These are phyloP conservation scores for Esperia sulphurella DNA, from an alignment of 2,888 invertebrate genomes.

Conservation along the genomic window DNA sequence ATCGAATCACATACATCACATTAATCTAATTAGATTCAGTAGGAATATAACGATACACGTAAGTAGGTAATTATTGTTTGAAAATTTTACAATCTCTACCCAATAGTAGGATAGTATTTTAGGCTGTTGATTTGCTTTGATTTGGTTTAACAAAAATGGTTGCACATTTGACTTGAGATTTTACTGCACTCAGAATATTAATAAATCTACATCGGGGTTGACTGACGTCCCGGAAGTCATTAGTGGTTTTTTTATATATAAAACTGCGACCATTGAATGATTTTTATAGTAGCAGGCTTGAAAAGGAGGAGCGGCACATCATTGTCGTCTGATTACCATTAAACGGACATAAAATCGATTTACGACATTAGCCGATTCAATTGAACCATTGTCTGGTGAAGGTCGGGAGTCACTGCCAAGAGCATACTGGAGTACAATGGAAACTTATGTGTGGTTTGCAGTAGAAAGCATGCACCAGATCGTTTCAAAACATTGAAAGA, in stretches of 20 bases:
- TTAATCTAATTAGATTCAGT: too few species aligned
- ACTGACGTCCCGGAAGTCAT: conserved; percentile 50
- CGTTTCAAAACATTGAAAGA: too few species aligned
- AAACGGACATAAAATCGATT: conserved; percentile 62
- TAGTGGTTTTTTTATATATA: conserved; percentile 42
- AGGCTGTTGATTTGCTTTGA: too few species aligned
- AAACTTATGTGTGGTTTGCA: not conserved
- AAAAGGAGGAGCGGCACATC: conserved; percentile 49
- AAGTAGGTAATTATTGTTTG: too few species aligned
- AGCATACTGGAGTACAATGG: conserved; percentile 26
- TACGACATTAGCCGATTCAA: conserved; percentile 50
- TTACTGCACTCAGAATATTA: not conserved
- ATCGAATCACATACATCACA: too few species aligned
- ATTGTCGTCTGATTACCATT: conserved; percentile 58
- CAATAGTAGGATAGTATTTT: too few species aligned
- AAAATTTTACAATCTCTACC: too few species aligned
- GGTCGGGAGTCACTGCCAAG: conserved; percentile 64
- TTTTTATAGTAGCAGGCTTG: conserved; percentile 36
- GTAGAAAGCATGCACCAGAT: not conserved
- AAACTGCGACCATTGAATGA: conserved; percentile 34
- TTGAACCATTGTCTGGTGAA: conserved; percentile 47
- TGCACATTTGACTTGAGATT: conserved; percentile 4
- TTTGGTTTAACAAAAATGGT: too few species aligned
- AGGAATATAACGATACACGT: too few species aligned
- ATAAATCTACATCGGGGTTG: conserved; percentile 7